Conservation (phyloP, 1,140 invertebrate genomes). For the Lepidostoma basale region DNA sequence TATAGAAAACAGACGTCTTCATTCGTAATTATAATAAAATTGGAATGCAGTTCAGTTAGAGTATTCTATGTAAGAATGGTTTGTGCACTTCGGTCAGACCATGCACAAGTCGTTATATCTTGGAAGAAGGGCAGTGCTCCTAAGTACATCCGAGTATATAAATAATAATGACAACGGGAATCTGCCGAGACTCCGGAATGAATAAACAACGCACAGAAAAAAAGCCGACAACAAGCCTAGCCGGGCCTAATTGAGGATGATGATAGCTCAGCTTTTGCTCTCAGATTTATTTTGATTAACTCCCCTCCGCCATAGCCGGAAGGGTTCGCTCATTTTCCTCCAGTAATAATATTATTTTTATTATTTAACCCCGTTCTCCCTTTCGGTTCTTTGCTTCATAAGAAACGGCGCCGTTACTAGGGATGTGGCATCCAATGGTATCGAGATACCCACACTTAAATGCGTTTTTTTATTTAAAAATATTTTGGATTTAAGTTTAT, state of each 20-base stretch:
- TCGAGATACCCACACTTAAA: too few species aligned
- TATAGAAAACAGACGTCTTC: too few species aligned
- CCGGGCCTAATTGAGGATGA: constrained; percentile 34
- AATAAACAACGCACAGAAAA: constrained; percentile 4
- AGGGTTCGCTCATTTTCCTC: constrained; percentile 16
- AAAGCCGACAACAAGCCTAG: background rate
- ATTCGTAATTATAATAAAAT: too few species aligned
- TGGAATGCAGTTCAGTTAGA: too few species aligned
- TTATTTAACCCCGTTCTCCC: constrained; percentile 25
- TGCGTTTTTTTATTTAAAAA: too few species aligned
- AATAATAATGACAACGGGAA: background rate
- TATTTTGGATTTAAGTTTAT: too few species aligned
- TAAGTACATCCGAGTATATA: too few species aligned
- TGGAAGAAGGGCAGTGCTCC: too few species aligned
- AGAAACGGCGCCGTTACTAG: constrained; percentile 9
- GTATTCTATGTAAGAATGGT: too few species aligned
- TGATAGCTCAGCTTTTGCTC: constrained; percentile 35
- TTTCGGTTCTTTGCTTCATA: background rate
- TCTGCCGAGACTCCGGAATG: background rate
- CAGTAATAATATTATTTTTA: constrained; percentile 31
- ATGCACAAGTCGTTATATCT: too few species aligned
- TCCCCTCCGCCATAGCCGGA: background rate
- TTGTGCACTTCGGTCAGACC: too few species aligned
- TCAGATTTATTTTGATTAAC: constrained; percentile 40
- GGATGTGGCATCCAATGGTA: too few species aligned